Conservation (phyloP, 2,888 invertebrate species). For the Leucoptera coffeella region DNA sequence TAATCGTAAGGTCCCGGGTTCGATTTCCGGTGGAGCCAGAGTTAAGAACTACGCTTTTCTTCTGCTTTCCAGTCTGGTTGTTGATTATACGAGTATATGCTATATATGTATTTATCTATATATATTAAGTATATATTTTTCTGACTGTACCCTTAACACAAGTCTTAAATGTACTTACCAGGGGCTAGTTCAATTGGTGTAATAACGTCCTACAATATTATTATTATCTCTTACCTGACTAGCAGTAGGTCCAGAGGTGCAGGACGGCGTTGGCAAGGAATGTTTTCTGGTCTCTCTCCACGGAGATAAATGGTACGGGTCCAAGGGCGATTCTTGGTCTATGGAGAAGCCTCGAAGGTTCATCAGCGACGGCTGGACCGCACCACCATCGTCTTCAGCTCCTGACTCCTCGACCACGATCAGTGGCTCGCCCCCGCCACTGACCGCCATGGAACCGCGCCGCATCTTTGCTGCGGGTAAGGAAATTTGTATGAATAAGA, state of each 20-base stretch:
- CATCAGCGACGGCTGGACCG: conserved; percentile 36
- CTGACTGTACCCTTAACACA: too few species aligned
- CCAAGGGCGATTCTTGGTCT: conserved; percentile 67
- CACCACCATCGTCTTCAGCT: conserved; percentile 59
- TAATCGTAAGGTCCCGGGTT: too few species aligned
- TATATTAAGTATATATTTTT: too few species aligned
- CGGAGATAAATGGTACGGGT: conserved; percentile 76
- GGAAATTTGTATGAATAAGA: too few species aligned
- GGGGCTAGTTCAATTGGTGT: too few species aligned
- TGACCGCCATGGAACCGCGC: conserved; percentile 60
- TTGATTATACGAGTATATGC: too few species aligned
- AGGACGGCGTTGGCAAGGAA: conserved; percentile 78
- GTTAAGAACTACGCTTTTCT: too few species aligned
- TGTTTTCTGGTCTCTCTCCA: conserved; percentile 77
- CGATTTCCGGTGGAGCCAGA: too few species aligned
- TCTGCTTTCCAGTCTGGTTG: too few species aligned
- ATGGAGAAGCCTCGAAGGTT: conserved; percentile 58
- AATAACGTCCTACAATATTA: too few species aligned
- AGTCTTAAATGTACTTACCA: too few species aligned
- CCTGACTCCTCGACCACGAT: conserved; percentile 79
- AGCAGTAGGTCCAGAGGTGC: conserved; percentile 79
- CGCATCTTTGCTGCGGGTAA: conserved; percentile 48
- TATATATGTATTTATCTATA: too few species aligned
- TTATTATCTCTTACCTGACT: conserved; percentile 72
- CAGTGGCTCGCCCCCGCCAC: conserved; percentile 63